Base-by-base conservation (phyloP, 2,113 vertebrate species). In the Rhynchopsitta pachyrhyncha region DNA sequence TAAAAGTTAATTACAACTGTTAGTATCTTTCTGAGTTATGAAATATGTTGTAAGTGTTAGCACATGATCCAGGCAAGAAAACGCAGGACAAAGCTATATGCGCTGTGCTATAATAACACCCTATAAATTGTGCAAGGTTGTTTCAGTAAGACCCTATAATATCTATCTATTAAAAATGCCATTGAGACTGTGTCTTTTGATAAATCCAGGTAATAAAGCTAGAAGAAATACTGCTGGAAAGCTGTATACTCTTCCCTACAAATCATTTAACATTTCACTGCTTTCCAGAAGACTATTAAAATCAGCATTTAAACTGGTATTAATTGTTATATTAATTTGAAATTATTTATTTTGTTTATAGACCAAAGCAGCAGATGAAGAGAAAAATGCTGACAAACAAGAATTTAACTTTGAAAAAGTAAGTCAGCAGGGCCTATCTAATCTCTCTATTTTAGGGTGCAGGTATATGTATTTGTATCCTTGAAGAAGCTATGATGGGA, bases 391-490 rank as follows among this genome's bases (percentile, higher is more conserved):
- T 4, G 82, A 81, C 3, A 9, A 49, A 46, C 98, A 98, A 84
- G 98, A 97, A 57, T 98, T 99, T 95, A 98, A 94, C 91, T 98
- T 99, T 6, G 99, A 99, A 97, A 99, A 99, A 98, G 99, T 99
- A 97, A 92, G 97, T 95, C 41, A 57, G 7, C 20, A 4, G 27
- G 22, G 44, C n/a, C n/a, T 74, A 16, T 52, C 6, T 5, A 23
- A 49, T 49, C n/a, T 78, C 76, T 63, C 4, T 29, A 9, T 39
- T 55, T 76, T 33, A 23, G 8, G 25, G 33, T 83, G 24, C 37
- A 33, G 31, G n/a, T 53, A 17, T 31, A 9, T 79, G 27, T 75
- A 2, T 75, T 22, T 24, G 2, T 50, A 3, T 39, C 11, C 23
- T 75, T 76, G 42, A 39, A 44, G 82, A 85, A 59, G 19, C 39